Conservation (phyloP, 1,140 invertebrate genomes). For the Euglossa dilemma region DNA sequence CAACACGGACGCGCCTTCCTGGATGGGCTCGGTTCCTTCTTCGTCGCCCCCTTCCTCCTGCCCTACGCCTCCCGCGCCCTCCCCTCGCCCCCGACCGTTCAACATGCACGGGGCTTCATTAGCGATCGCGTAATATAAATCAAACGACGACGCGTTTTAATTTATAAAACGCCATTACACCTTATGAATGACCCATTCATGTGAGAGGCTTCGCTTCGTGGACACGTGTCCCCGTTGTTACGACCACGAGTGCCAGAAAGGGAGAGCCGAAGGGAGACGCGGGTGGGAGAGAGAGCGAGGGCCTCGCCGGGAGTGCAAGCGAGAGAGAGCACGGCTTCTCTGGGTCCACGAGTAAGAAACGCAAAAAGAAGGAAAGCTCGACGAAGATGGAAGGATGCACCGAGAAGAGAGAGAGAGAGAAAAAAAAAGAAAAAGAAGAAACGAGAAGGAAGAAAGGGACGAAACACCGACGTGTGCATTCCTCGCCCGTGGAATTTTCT, state of each 20-base stretch:
- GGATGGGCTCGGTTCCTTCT: neutral
- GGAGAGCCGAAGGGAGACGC: neutral
- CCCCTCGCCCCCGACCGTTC: neutral
- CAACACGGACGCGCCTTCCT: slow-evolving; percentile 14
- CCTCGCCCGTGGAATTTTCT: slow-evolving; percentile 34
- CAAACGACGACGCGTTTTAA: slow-evolving; percentile 68
- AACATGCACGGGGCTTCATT: slow-evolving; percentile 62
- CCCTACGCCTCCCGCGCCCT: neutral
- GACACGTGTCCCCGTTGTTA: slow-evolving; percentile 54
- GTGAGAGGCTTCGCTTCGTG: slow-evolving; percentile 49
- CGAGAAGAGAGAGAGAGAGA: slow-evolving; percentile 6
- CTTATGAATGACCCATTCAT: slow-evolving; percentile 73
- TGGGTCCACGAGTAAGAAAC: slow-evolving; percentile 17
- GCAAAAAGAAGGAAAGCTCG: slow-evolving; percentile 16
- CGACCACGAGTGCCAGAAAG: slow-evolving; percentile 36
- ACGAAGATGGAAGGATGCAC: slow-evolving; percentile 45
- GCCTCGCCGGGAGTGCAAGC: slow-evolving; percentile 43
- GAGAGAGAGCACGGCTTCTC: slow-evolving; percentile 43
- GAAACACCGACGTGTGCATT: neutral
- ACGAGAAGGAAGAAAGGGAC: neutral
- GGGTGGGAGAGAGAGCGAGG: slow-evolving; percentile 34
- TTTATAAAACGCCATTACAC: slow-evolving; percentile 69
- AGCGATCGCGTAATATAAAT: slow-evolving; percentile 70
- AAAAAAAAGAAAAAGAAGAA: slow-evolving; percentile 15
- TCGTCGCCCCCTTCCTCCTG: neutral